Conservation (phyloP, 2,113 vertebrate species). For the Sceloporus tristichus region DNA sequence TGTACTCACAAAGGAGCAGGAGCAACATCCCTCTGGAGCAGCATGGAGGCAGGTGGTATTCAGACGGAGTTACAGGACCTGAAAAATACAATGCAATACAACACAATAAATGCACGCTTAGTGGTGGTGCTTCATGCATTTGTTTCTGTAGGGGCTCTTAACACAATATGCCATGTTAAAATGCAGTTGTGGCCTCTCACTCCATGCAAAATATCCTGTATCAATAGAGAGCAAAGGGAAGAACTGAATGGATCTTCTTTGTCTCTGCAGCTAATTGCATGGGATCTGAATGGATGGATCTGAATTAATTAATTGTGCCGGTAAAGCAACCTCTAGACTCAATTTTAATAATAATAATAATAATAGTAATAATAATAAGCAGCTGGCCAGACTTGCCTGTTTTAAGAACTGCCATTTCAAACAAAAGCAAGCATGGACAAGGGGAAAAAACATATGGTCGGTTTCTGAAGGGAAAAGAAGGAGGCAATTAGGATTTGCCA, state of each 20-base stretch:
- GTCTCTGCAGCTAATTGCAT: conserved; percentile 17
- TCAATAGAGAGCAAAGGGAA: neutral
- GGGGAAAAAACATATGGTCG: neutral
- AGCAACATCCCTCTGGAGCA: neutral
- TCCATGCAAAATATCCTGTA: too few species aligned
- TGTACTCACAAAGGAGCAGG: neutral
- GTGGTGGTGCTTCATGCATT: neutral
- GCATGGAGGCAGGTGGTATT: neutral
- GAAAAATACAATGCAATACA: too few species aligned
- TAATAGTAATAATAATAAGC: too few species aligned
- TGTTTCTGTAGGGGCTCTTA: neutral
- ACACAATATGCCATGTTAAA: too few species aligned
- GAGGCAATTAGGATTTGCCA: neutral
- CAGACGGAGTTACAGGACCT: neutral
- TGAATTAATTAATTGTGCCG: neutral
- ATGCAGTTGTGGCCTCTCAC: too few species aligned
- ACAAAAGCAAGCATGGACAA: neutral
- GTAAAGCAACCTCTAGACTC: neutral
- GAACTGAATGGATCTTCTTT: conserved; percentile 12
- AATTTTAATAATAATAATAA: too few species aligned
- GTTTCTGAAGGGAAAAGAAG: neutral
- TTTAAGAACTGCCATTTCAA: neutral
- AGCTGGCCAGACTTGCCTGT: neutral
- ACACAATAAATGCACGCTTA: neutral
- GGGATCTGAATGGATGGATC: neutral